These are phyloP conservation scores for Mythimna impura DNA, from an alignment of 2,888 invertebrate species.

Conservation along the genomic window DNA sequence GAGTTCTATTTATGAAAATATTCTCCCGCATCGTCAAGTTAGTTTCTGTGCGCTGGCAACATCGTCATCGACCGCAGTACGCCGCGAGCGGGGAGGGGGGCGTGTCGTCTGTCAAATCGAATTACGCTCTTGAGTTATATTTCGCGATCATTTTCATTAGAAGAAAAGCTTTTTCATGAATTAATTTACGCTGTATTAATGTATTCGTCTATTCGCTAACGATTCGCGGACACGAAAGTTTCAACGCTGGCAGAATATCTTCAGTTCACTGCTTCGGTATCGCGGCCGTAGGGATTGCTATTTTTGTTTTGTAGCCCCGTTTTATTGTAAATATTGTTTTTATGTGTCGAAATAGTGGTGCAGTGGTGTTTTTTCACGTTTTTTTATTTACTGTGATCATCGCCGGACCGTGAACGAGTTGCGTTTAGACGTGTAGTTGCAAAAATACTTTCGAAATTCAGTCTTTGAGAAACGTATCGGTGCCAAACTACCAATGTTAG, in stretches of 20 bases:
- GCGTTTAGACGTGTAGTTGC: slow-evolving; percentile 63
- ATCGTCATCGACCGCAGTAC: slow-evolving; percentile 83
- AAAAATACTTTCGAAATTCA: slow-evolving; percentile 74
- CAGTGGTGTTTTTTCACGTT: slow-evolving; percentile 67
- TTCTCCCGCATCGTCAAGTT: slow-evolving; percentile 66
- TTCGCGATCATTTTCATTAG: slow-evolving; percentile 79
- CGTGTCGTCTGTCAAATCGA: slow-evolving; percentile 83
- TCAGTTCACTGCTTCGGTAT: slow-evolving; percentile 42
- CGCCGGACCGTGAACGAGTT: slow-evolving; percentile 70
- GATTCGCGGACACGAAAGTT: slow-evolving; percentile 70
- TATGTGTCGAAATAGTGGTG: slow-evolving; percentile 79
- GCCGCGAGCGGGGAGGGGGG: slow-evolving; percentile 75
- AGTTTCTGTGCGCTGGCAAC: slow-evolving; percentile 74
- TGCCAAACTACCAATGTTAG: slow-evolving; percentile 69
- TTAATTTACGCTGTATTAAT: slow-evolving; percentile 74
- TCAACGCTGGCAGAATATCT: slow-evolving; percentile 45
- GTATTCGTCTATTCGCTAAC: slow-evolving; percentile 68
- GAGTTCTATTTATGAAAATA: slow-evolving; percentile 55
- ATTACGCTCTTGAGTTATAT: slow-evolving; percentile 76
- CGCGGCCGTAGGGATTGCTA: slow-evolving; percentile 75
- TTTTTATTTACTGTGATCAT: slow-evolving; percentile 65
- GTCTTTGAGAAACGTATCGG: slow-evolving; percentile 60
- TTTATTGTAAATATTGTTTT: slow-evolving; percentile 87
- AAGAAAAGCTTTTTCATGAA: slow-evolving; percentile 81
- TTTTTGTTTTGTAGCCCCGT: slow-evolving; percentile 86